Base-by-base conservation (phyloP, 2,888 invertebrate species). In the Orthonychiurus folsomi region DNA sequence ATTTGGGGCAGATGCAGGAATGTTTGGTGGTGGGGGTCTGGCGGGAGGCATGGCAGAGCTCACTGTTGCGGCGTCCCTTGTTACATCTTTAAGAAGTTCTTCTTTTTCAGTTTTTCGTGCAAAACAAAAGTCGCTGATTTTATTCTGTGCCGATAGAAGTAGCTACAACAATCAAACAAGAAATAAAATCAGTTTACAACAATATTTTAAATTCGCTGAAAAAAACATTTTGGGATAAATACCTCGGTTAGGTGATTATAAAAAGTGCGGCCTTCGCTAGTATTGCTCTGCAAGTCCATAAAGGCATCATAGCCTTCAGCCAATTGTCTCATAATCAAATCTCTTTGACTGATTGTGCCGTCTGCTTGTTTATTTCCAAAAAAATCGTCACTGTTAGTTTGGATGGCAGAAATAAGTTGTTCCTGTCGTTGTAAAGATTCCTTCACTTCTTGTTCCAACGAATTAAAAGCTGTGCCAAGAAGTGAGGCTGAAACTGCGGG, bases 21-120 rank as follows among this genome's bases (percentile, higher is more conserved):
- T 26, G 26, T 71, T 53, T 59, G 73, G 63, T 27, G 70, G 72
- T 59, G 65, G 74, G 56, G 66, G 70, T 50, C 78, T 77, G 18
- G 79, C 76, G 47, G 79, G 78, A 1, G 80, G 80, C 9, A 78
- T 75, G 69, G 77, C 65, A 3, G 59, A 50, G 3, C 52, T 26
- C 5, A 28, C 61, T 26, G 58, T 63, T n/a, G 70, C 69, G 0
- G 70, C 72, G 64, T 63, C 69, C 53, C 71, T 52, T 15, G 71
- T 77, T 73, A 65, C 76, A 65, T 77, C 59, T 76, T 93, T 90
- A 78, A 99, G 80, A 72, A 97, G 80, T 78, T 99, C 99, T 74
- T 99, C 99, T 78, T 97, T 97, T 79, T 99, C 99, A 1, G 97
- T 97, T 81, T 93, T 93, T 37, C 99, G 88, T 50, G 99, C 99